phyloP scores from a whole-genome alignment of 2,888 invertebrate genomes.

The Digitonthophagus gazella region DNA sequence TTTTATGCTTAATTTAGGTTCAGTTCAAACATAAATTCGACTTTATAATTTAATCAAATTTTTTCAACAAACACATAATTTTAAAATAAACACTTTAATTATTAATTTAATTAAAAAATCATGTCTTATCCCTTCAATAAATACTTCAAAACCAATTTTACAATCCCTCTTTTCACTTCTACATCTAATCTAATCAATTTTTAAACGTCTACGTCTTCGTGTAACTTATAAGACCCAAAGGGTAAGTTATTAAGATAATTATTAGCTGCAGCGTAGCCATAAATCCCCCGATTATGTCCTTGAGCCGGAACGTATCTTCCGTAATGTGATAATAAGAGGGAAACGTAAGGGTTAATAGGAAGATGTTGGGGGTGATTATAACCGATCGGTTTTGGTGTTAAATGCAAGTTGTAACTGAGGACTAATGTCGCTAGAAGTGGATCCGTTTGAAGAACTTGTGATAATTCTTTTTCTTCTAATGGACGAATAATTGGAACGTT shows the following conservation, averaged over 20 bases:
- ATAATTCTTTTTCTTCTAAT: conserved; percentile 17
- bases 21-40: no score
- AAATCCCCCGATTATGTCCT: conserved; percentile 51
- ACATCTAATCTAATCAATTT: no score
- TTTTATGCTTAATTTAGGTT: no score
- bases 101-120: no score
- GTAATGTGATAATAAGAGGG: conserved; percentile 63
- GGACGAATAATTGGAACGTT: neutral
- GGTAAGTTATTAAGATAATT: conserved; percentile 66
- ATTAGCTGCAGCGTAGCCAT: conserved; percentile 63
- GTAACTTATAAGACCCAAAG: conserved; percentile 61
- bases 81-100: no score
- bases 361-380: conserved; percentile 59
- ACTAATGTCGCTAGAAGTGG: conserved; percentile 43
- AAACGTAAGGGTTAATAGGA: conserved; percentile 59
- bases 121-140: no score
- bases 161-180: no score
- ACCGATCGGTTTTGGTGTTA: conserved; percentile 41
- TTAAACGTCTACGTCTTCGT: conserved; percentile 43
- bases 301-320: conserved; percentile 57
- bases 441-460: conserved; percentile 32
- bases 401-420: conserved; percentile 40
- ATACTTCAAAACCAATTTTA: no score
- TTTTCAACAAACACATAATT: no score
- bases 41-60: no score